These are phyloP conservation scores for Stictonetta naevosa DNA, from an alignment of 2,113 vertebrate species.

Conservation along the genomic window DNA sequence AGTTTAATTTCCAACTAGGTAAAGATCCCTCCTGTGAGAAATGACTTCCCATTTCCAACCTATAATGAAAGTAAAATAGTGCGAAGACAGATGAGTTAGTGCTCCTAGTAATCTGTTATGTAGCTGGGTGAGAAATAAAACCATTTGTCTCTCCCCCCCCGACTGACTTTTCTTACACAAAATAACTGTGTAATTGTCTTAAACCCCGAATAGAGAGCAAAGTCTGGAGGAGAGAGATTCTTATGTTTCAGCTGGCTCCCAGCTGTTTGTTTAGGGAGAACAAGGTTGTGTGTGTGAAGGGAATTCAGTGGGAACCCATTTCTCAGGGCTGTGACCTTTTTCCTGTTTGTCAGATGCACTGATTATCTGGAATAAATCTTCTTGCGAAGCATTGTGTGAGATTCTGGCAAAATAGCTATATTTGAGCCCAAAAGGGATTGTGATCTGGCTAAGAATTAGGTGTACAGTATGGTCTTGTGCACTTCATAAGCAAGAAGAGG, in stretches of 20 bases:
- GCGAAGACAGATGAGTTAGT: slow-evolving; percentile 70
- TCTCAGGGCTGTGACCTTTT: slow-evolving; percentile 59
- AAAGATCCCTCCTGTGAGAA: slow-evolving; percentile 72
- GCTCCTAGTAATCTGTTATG: slow-evolving; percentile 63
- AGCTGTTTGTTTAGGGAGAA: slow-evolving; percentile 68
- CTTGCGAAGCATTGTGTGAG: not conserved
- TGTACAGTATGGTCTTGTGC: not conserved
- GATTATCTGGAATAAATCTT: not conserved
- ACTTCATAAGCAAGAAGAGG: not conserved
- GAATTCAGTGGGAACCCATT: slow-evolving; percentile 60
- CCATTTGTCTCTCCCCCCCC: slow-evolving; percentile 63
- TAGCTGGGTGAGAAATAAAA: slow-evolving; percentile 74
- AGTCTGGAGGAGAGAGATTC: slow-evolving; percentile 54
- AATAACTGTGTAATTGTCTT: slow-evolving; percentile 78
- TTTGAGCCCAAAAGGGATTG: not conserved
- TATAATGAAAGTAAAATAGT: slow-evolving; percentile 73
- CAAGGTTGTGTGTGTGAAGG: slow-evolving; percentile 37
- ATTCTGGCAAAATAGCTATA: not conserved
- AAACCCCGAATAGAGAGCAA: slow-evolving; percentile 48
- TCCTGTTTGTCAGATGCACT: slow-evolving; percentile 42
- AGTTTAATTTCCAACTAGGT: slow-evolving; percentile 64
- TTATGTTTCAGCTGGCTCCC: slow-evolving; percentile 74
- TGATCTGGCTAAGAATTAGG: not conserved
- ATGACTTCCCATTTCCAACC: slow-evolving; percentile 73
- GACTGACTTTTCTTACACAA: slow-evolving; percentile 61